Evolutionary conservation across 2,113 vertebrate species (phyloP).

Genomic region (Solea senegalensis): DNA sequence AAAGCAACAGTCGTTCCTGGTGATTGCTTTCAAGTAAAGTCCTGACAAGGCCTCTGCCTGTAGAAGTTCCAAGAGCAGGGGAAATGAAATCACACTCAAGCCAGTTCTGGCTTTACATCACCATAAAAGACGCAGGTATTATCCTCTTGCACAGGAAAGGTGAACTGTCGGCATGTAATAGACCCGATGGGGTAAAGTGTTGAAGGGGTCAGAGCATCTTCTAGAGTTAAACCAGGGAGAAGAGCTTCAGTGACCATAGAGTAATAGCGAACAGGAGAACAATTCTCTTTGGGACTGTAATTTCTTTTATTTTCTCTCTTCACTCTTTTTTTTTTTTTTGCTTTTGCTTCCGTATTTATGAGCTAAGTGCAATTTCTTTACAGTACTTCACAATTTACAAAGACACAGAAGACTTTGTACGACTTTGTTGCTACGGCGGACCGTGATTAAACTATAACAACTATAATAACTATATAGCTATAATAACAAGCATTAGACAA

Average conservation of each 20-base stretch:
- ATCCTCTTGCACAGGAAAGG: constrained; percentile 43
- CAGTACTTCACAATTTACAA: constrained; percentile 13
- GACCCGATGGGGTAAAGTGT: constrained; percentile 56
- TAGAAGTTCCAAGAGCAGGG: constrained; percentile 25
- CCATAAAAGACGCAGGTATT: constrained; percentile 44
- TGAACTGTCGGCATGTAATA: constrained; percentile 58
- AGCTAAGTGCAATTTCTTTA: constrained; percentile 23
- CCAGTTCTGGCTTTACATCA: constrained; percentile 51
- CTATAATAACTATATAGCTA: no score
- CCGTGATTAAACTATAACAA: constrained; percentile 55
- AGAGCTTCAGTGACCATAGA: constrained; percentile 52
- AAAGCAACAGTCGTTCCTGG: constrained; percentile 32
- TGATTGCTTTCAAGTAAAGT: constrained; percentile 60
- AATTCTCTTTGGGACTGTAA: constrained; percentile 28
- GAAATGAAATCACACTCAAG: constrained; percentile 56
- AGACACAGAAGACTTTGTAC: constrained; percentile 47
- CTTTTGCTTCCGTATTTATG: constrained; percentile 17
- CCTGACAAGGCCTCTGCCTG: constrained; percentile 39
- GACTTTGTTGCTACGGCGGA: constrained; percentile 50
- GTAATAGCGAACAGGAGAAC: constrained; percentile 52
- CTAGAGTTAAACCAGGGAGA: constrained; percentile 63
- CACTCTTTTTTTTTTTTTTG: constrained; percentile 1
- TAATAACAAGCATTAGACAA: constrained; percentile 35
- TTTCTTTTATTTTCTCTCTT: constrained; percentile 18
- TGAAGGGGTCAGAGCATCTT: constrained; percentile 72